Percentiles rank a stretch among this genome's conserved stretches.
phyloP scores from a whole-genome alignment of 2,113 vertebrate species.

The Periophthalmodon schlosseri region DNA sequence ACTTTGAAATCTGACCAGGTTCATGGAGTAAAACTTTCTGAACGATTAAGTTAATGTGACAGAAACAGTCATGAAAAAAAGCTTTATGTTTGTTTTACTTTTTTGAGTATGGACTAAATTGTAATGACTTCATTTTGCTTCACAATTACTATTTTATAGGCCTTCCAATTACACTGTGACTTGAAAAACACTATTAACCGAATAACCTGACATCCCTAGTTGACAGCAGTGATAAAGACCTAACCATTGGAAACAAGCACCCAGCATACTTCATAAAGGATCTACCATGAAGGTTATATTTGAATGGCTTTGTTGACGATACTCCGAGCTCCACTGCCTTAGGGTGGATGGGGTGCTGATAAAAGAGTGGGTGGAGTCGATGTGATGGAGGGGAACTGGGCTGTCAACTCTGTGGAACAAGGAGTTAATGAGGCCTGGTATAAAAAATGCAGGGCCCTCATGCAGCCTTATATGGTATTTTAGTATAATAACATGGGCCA shows the following conservation, averaged over 20 bases:
- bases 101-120: background rate
- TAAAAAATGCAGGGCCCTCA: conserved; percentile 36
- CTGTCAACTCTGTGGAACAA: conserved; percentile 65
- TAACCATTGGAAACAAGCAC: conserved; percentile 45
- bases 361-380: conserved; percentile 43
- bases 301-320: conserved; percentile 38
- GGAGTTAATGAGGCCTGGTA: conserved; percentile 66
- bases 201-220: background rate
- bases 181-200: background rate
- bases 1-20: background rate
- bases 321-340: conserved; percentile 22
- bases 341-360: conserved; percentile 38
- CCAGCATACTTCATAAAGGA: conserved; percentile 48
- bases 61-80: background rate
- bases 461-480: conserved; percentile 47
- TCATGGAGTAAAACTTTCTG: background rate
- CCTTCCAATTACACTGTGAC: background rate
- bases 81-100: background rate
- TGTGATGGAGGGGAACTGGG: conserved; percentile 57
- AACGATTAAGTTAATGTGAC: background rate
- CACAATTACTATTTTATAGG: background rate
- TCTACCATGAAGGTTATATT: conserved; percentile 18
- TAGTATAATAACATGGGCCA: conserved; percentile 37
- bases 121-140: too few species aligned
- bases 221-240: conserved; percentile 30